phyloP scores from a whole-genome alignment of 2,113 vertebrate species.

The Bungarus multicinctus region DNA sequence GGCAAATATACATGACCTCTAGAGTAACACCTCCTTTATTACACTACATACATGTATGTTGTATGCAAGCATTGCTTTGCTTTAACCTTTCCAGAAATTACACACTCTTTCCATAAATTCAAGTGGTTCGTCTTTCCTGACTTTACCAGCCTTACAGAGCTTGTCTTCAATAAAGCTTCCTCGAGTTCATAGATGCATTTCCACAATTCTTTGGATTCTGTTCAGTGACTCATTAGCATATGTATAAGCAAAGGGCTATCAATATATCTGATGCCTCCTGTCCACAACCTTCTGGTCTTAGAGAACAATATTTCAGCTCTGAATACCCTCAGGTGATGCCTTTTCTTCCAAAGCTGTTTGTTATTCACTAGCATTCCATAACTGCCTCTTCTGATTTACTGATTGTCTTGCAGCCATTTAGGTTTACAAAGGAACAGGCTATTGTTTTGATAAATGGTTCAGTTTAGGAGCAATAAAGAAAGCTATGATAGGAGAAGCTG shows the following conservation, averaged over 20 bases:
- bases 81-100: neutral
- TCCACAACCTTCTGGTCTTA: neutral
- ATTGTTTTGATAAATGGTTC: constrained; percentile 29
- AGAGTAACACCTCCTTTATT: neutral
- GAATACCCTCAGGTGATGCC: neutral
- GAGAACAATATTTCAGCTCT: constrained; percentile 1
- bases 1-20: neutral
- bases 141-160: neutral
- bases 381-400: constrained; percentile 30
- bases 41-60: neutral
- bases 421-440: constrained; percentile 25
- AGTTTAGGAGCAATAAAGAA: constrained; percentile 14
- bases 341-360: constrained; percentile 6
- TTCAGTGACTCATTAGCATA: neutral
- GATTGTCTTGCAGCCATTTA: constrained; percentile 26
- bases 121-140: neutral
- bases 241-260: neutral
- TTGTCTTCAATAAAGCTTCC: neutral
- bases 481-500: neutral
- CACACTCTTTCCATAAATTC: neutral
- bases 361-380: constrained; percentile 19
- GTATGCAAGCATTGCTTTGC: neutral
- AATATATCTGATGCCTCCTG: neutral
- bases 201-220: neutral
- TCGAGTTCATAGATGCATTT: neutral